Conservation (phyloP, 2,797 vertebrate genomes). For the Xiphorhynchus erythropygius region DNA sequence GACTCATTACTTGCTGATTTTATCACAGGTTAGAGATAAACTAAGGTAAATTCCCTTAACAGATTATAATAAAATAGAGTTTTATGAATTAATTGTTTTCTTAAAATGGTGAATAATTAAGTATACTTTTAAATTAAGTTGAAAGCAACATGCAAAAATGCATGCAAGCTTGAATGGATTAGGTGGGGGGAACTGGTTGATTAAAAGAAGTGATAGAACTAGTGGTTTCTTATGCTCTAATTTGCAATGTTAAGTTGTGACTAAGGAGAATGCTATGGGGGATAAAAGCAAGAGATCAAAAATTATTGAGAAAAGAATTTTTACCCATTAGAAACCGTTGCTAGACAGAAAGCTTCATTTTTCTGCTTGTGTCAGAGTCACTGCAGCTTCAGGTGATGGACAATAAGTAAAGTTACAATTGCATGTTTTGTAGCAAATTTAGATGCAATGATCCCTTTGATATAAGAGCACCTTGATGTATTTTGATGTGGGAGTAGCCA, state of each 20-base stretch:
- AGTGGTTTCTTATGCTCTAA: neutral
- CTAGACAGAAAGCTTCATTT: neutral
- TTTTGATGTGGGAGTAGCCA: neutral
- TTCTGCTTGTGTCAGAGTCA: neutral
- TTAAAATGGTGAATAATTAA: neutral
- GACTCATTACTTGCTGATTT: neutral
- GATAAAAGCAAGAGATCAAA: neutral
- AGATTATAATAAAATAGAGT: neutral
- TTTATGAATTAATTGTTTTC: neutral
- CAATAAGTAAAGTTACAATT: neutral
- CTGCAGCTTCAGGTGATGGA: neutral
- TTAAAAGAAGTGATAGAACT: neutral
- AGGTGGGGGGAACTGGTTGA: neutral
- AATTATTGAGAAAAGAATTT: neutral
- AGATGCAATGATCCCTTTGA: neutral
- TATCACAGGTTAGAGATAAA: neutral
- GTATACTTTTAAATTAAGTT: neutral
- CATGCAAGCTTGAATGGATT: neutral
- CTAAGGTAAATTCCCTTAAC: neutral
- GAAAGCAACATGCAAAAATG: neutral
- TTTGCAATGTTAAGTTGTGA: slow-evolving; percentile 3
- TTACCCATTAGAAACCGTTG: neutral
- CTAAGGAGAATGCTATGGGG: neutral
- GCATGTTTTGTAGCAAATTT: neutral
- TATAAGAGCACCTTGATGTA: neutral